Base-by-base conservation (phyloP, 2,888 invertebrate species). In the Cecidostiba fungosa region DNA sequence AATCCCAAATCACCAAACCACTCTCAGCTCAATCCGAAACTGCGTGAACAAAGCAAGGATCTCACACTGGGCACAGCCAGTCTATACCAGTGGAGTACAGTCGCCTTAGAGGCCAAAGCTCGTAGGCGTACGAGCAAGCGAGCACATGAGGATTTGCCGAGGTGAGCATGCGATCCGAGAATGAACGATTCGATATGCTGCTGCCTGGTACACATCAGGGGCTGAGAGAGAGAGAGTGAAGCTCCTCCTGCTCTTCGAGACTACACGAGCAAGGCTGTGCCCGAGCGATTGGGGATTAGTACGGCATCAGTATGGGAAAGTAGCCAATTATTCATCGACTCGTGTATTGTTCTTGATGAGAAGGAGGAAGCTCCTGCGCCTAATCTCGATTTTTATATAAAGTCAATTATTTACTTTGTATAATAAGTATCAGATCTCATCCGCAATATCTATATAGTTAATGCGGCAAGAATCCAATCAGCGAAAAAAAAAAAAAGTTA, bases 261-360 rank as follows among this genome's bases (percentile, higher is more conserved):
- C 39, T 4, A 50, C 47, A 47, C 14, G 47, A 16, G 16, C 47
- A 0, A 47, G 4, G 47, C 47, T 59, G 54, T 59, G n/a, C n/a
- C n/a, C 29, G 66, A 66, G 14, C 66, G 14, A 66, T 66, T 66
- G 29, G 66, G 66, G 66, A 66, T 66, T 26, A 66, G 66, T 26
- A 0, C 29, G 14, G 26, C 19, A 23, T 62, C 12, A 23, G 62
- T 54, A n/a, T 23, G 54, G 54, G 29, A 66, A 66, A 66, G 66
- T 66, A 66, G 66, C 14, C 66, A 66, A 66, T 66, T 66, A 66
- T 66, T 26, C 66, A 66, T 3, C 29, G 29, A 26, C 26, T 16
- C 16, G 66, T n/a, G n/a, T 26, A 66, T 12, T 29, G 66, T 66
- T 14, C 23, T 26, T 10, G 29, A 12, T 10, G 66, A 26, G 66